Base-by-base conservation (phyloP, 2,113 vertebrate genomes). In the Dolichallabes microphthalmus region DNA sequence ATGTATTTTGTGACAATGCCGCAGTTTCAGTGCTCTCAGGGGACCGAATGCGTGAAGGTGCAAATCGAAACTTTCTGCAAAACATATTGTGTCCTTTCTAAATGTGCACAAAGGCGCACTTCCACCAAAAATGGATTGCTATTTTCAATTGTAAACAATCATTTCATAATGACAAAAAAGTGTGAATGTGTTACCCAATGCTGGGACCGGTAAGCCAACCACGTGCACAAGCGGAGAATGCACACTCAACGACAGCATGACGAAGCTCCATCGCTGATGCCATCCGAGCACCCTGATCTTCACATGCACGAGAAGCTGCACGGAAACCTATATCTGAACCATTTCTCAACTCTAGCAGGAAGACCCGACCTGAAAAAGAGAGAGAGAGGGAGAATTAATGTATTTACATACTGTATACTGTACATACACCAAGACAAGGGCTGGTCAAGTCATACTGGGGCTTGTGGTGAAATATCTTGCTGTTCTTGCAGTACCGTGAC, bases 181-280 rank as follows among this genome's bases (percentile, higher is more conserved):
- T 76, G 58, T 69, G 32, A 80, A 58, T 27, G 39, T 71, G 55
- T 50, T 96, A 99, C 98, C 97, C 97, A 0, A 96, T 89, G 10
- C 91, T 91, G 87, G 95, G 95, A 0, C 95, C 95, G 0, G 94
- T 92, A 1, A 99, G 94, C 98, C 98, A 98, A 86, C 97, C 97
- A 0, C 91, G 95, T 83, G 96, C 94, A 86, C 98, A 99, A 13
- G 88, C 88, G 0, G 95, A 76, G 0, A 97, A 95, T 87, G 96
- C 92, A 80, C 98, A 99, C 80, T 97, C 95, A 82, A 89, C 88
- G 87, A 98, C 95, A 53, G 96, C 94, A 15, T 94, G 94, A 83
- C 83, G 95, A 88, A 99, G 94, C 88, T 98, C 96, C 10, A 94
- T 95, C 2, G 89, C 92, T 6, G 96, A 96, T 22, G 94, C 97